Evolutionary conservation across 2,888 invertebrate species (phyloP).

Genomic region (Ormyrus rosae): DNA sequence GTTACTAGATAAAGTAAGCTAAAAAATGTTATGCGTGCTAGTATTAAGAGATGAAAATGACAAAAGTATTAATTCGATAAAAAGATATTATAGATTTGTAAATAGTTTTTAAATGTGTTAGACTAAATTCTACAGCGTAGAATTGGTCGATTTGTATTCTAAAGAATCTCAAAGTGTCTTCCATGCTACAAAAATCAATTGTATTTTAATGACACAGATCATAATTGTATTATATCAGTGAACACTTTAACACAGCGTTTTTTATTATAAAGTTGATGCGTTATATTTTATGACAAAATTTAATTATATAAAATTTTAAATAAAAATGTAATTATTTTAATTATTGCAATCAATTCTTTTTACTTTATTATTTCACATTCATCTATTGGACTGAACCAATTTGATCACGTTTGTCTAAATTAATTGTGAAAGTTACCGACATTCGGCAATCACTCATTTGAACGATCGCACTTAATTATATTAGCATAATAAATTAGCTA

Average conservation of each 20-base stretch:
- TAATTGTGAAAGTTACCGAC: conserved; percentile 51
- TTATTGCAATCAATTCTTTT: conserved; percentile 54
- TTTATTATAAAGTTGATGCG: conserved; percentile 51
- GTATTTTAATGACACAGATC: conserved; percentile 34
- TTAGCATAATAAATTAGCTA: conserved; percentile 72
- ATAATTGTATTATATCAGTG: conserved; percentile 52
- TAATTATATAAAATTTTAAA: conserved; percentile 59
- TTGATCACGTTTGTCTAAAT: conserved; percentile 47
- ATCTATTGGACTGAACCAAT: conserved; percentile 37
- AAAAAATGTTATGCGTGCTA: not conserved
- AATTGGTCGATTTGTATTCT: conserved; percentile 24
- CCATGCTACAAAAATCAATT: conserved; percentile 41
- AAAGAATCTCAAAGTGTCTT: conserved; percentile 34
- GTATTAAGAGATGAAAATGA: not conserved
- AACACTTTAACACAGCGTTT: conserved; percentile 50
- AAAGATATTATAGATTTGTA: conserved; percentile 20
- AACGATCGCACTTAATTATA: conserved; percentile 53
- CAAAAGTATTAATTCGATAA: not conserved
- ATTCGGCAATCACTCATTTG: conserved; percentile 53
- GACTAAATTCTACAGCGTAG: conserved; percentile 4
- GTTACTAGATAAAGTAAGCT: conserved; percentile 10
- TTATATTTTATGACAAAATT: conserved; percentile 59
- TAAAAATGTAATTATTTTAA: conserved; percentile 59
- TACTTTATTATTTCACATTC: conserved; percentile 49
- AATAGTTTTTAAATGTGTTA: conserved; percentile 21